These are phyloP conservation scores for Pachliopta kotzebuea DNA, from an alignment of 2,888 invertebrate genomes.

Conservation along the genomic window DNA sequence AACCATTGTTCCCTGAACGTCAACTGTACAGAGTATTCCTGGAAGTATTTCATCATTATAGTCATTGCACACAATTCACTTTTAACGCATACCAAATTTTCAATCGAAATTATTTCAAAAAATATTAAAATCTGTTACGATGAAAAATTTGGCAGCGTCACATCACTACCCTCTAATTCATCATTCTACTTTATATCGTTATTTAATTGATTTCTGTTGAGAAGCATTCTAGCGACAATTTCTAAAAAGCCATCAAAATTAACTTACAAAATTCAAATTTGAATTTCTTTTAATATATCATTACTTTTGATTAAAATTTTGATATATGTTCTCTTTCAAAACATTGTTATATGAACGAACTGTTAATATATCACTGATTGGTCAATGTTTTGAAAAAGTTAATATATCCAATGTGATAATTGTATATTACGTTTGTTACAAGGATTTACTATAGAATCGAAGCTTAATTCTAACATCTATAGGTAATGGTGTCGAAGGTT, in stretches of 20 bases:
- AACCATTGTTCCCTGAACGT: constrained; percentile 99
- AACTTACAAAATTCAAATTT: neutral
- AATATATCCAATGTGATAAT: neutral
- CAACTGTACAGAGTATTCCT: constrained; percentile 99
- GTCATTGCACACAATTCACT: constrained; percentile 23
- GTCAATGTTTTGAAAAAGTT: neutral
- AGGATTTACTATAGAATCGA: constrained; percentile 5
- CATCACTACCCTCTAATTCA: constrained; percentile 19
- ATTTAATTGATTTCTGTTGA: constrained; percentile 4
- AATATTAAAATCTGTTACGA: neutral
- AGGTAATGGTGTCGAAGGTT: constrained; percentile 61
- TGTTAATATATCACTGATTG: too few species aligned
- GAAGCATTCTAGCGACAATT: constrained; percentile 21
- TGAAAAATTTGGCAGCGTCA: constrained; percentile 18
- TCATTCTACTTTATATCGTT: constrained; percentile 12
- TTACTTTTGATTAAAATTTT: neutral
- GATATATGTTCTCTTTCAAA: too few species aligned
- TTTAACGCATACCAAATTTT: constrained; percentile 38
- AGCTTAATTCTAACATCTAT: constrained; percentile 30
- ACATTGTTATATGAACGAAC: too few species aligned
- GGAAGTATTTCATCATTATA: constrained; percentile 62
- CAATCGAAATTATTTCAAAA: neutral
- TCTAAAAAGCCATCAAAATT: constrained; percentile 21
- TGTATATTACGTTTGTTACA: neutral
- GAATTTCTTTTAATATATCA: neutral